Evolutionary conservation across 1,140 invertebrate genomes (phyloP).

Genomic region (Uloborus diversus): DNA sequence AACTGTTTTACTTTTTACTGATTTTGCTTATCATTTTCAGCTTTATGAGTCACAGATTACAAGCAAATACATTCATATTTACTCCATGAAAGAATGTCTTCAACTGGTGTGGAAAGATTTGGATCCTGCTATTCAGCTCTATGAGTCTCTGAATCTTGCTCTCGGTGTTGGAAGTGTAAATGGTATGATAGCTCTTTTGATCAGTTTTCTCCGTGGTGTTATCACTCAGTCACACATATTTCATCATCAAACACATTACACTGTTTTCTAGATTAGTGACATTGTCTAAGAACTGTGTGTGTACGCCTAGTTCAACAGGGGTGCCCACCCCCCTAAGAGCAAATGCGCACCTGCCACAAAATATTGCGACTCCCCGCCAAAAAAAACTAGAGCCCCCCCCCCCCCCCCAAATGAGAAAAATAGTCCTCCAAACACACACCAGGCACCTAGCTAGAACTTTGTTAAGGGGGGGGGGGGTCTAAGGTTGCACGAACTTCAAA

Average conservation of each 20-base stretch:
- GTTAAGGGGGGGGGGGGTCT: too few relatives aligned
- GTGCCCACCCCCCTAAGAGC: too few relatives aligned
- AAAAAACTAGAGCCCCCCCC: too few relatives aligned
- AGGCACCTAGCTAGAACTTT: too few relatives aligned
- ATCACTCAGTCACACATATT: not conserved
- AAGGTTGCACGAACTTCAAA: too few relatives aligned
- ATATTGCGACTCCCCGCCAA: too few relatives aligned
- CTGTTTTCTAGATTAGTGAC: not conserved
- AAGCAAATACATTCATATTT: slow-evolving; percentile 60
- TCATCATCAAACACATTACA: not conserved
- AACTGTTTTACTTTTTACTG: not conserved
- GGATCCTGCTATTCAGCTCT: slow-evolving; percentile 58
- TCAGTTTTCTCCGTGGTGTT: not conserved
- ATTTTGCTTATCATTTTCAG: not conserved
- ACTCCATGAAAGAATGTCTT: slow-evolving; percentile 62
- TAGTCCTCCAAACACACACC: too few relatives aligned
- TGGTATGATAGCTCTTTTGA: not conserved
- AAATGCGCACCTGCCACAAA: too few relatives aligned
- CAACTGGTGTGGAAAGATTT: slow-evolving; percentile 61
- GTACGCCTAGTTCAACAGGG: too few relatives aligned
- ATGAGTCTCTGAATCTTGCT: slow-evolving; percentile 58
- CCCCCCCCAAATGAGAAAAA: too few relatives aligned
- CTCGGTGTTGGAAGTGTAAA: slow-evolving; percentile 23
- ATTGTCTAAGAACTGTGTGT: too few relatives aligned
- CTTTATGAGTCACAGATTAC: slow-evolving; percentile 2